Percentiles rank a stretch among this genome's conserved stretches.
These are phyloP conservation scores for Poeciliopsis paucimaculata DNA, from an alignment of 2,797 vertebrate genomes.

Conservation along the genomic window DNA sequence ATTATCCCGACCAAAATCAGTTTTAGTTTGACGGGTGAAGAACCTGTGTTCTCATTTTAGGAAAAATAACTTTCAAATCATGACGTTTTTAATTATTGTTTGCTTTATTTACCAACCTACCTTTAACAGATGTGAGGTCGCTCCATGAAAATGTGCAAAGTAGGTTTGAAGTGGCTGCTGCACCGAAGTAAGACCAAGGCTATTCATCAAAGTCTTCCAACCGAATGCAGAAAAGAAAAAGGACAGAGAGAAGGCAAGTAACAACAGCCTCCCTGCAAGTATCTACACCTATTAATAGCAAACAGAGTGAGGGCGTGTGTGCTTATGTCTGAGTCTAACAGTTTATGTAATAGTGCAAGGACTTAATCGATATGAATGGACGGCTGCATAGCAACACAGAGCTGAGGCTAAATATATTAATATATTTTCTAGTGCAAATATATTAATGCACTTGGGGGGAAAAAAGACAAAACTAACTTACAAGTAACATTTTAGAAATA, in stretches of 20 bases:
- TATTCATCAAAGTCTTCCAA: conserved; percentile 67
- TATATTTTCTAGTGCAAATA: no score
- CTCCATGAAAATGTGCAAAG: conserved; percentile 46
- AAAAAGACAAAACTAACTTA: no score
- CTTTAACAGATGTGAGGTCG: conserved; percentile 32
- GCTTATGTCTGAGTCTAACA: not conserved
- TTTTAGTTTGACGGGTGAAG: not conserved
- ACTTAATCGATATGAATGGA: not conserved
- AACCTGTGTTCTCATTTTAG: not conserved
- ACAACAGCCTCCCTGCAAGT: conserved; percentile 14
- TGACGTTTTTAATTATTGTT: not conserved
- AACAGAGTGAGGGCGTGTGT: not conserved
- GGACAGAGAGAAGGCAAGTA: not conserved
- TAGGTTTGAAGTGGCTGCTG: conserved; percentile 55
- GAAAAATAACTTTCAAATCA: not conserved
- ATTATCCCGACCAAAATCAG: not conserved
- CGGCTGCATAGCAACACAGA: not conserved
- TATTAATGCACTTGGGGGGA: no score
- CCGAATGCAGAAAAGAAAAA: conserved; percentile 15
- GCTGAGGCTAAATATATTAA: no score
- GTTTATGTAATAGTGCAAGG: not conserved
- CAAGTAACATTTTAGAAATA: no score
- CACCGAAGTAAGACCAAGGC: conserved; percentile 40
- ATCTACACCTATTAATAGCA: not conserved
- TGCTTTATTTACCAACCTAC: conserved; percentile 16